These are phyloP conservation scores for Malacosoma neustria DNA, from an alignment of 2,888 invertebrate genomes.

Conservation along the genomic window DNA sequence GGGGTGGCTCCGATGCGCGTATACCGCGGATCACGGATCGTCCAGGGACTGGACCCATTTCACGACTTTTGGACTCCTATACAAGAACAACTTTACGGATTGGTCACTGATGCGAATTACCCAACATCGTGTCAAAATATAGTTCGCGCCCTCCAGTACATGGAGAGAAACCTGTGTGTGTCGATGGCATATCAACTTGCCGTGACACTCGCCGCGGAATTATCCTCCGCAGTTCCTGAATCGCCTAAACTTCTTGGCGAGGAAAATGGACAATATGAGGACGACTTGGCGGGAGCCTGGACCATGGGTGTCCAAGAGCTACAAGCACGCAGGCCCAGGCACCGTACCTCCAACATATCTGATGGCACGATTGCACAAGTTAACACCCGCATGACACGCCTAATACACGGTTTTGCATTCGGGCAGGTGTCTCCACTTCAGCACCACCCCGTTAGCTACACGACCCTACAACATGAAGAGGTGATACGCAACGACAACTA, in stretches of 20 bases:
- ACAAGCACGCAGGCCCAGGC: not conserved
- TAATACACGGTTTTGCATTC: slow-evolving; percentile 4
- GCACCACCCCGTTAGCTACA: slow-evolving; percentile 2
- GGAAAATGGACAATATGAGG: not conserved
- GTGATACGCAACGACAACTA: too few relatives aligned
- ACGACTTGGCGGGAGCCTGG: slow-evolving; percentile 6
- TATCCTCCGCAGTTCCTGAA: slow-evolving; percentile 3
- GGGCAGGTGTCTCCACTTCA: slow-evolving; percentile 2
- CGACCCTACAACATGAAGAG: too few relatives aligned
- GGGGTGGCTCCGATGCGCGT: not conserved
- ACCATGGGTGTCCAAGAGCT: slow-evolving; percentile 2
- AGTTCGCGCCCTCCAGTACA: slow-evolving; percentile 3
- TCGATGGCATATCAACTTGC: slow-evolving; percentile 6
- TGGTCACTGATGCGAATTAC: not conserved
- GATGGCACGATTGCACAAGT: slow-evolving; percentile 4
- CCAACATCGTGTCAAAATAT: slow-evolving; percentile 6
- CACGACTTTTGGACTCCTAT: not conserved
- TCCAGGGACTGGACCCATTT: not conserved
- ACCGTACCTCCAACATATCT: not conserved
- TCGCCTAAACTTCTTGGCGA: slow-evolving; percentile 3
- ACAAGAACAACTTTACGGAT: slow-evolving; percentile 2
- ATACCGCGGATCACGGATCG: slow-evolving; percentile 5
- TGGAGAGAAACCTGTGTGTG: slow-evolving; percentile 4
- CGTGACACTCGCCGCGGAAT: slow-evolving; percentile 4
- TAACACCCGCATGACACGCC: not conserved